These are phyloP conservation scores for Drymodes brunneopygia DNA, from an alignment of 2,113 vertebrate species.

Conservation along the genomic window DNA sequence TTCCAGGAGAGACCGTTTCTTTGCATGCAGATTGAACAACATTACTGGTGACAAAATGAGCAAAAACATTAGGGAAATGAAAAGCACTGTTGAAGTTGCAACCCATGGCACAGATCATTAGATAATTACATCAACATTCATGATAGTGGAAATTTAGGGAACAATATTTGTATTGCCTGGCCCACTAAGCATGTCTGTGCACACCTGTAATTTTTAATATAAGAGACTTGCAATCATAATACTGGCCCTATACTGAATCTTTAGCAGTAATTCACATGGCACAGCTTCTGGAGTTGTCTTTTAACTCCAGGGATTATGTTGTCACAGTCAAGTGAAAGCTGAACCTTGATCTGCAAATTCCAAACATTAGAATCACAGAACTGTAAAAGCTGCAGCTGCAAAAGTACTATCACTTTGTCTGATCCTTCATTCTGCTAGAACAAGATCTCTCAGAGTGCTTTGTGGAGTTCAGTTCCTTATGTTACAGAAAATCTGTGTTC, in stretches of 20 bases:
- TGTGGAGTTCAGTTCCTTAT: neutral
- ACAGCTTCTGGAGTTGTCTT: constrained; percentile 58
- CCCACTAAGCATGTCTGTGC: neutral
- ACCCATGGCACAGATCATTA: constrained; percentile 55
- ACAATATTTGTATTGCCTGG: constrained; percentile 42
- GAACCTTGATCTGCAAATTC: constrained; percentile 50
- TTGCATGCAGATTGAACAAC: constrained; percentile 32
- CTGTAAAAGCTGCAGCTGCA: neutral
- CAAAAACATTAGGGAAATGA: constrained; percentile 57
- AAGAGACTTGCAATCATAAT: constrained; percentile 22
- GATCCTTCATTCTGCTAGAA: neutral
- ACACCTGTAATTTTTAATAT: constrained; percentile 58
- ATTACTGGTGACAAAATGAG: constrained; percentile 40
- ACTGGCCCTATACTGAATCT: constrained; percentile 8
- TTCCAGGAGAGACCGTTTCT: constrained; percentile 1
- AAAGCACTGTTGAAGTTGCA: constrained; percentile 44
- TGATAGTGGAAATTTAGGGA: constrained; percentile 52
- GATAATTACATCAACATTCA: constrained; percentile 60
- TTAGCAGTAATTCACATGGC: constrained; percentile 38
- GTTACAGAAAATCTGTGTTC: neutral
- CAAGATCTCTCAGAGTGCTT: neutral
- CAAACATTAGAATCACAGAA: constrained; percentile 38
- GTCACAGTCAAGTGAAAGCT: constrained; percentile 44
- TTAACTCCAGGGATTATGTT: constrained; percentile 55
- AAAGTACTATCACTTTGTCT: neutral